Percentiles rank a stretch among this genome's conserved stretches.
These are phyloP conservation scores for Felis chaus DNA, from an alignment of 2,113 vertebrate species.

Conservation along the genomic window DNA sequence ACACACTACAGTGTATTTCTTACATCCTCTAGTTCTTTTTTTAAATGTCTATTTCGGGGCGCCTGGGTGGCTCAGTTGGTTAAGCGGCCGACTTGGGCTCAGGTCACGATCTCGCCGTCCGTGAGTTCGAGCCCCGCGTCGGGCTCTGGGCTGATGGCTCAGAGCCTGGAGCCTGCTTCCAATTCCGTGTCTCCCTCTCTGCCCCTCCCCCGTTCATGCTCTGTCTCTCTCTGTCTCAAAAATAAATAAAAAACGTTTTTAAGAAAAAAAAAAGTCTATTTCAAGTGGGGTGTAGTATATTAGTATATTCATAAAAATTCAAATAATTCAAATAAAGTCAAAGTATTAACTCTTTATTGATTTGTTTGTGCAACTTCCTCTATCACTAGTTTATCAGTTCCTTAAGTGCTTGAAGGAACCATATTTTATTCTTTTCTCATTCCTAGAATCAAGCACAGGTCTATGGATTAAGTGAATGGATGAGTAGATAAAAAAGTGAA, in stretches of 20 bases:
- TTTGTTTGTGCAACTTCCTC: not conserved
- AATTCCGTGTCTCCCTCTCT: too few species aligned
- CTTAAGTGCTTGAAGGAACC: not conserved
- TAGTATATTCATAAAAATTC: not conserved
- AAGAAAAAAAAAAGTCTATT: not conserved
- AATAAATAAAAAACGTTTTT: too few species aligned
- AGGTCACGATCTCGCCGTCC: too few species aligned
- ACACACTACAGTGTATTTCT: not conserved
- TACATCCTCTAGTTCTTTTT: not conserved
- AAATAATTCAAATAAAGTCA: too few species aligned
- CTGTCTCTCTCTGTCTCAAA: too few species aligned
- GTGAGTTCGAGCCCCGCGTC: too few species aligned
- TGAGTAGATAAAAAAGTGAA: not conserved
- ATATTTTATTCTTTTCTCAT: not conserved
- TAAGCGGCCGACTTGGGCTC: too few species aligned
- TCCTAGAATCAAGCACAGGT: not conserved
- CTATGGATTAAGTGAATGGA: not conserved
- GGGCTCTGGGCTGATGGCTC: too few species aligned
- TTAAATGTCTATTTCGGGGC: not conserved
- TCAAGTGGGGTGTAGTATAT: not conserved
- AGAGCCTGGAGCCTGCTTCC: too few species aligned
- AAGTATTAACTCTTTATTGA: not conserved
- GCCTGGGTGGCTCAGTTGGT: too few species aligned
- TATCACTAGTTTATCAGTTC: not conserved
- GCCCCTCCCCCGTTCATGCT: too few species aligned